Evolutionary conservation across 1,140 invertebrate species (phyloP), one percentile per base, ranked within the genome.

Genomic region (Drosophila ohnishii): DNA sequence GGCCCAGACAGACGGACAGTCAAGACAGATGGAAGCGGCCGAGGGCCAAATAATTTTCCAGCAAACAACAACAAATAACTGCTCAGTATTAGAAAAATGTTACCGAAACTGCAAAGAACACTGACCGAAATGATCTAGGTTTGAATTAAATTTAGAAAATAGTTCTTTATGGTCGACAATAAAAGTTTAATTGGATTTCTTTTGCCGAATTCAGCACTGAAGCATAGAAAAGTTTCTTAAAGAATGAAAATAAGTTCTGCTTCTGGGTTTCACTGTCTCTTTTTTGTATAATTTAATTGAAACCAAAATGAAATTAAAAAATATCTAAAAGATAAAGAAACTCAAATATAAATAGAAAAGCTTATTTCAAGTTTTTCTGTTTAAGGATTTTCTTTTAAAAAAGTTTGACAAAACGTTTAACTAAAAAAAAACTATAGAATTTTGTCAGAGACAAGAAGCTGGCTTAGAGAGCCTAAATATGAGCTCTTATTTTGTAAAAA

Each of bases 51-150:
- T 66, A 53, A 70, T 87, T 87, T 83, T 69, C 58, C 63, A 37
- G 57, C 73, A 74, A 75, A 66, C 50, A 34, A 32, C 73, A 75
- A 63, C 78, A 55, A 53, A 53, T 22, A 53, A 35, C 11, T 37
- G 34, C 34, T 53, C 8, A 14, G 51, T 85, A 86, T 86, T 83
- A 79, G 79, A 86, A 85, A 83, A 86, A 79, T 87, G 71, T 77
- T 66, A 75, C 22, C 51, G 37, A 57, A 58, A 71, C 51, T 5
- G 34, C 16, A 28, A 34, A n/a, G 25, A 56, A 34, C 65, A 71
- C 65, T 71, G 67, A 13, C 19, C 39, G 35, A 70, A 71, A 70
- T 35, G 2, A 14, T 13, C 2, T 28, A 10, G 9, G 13, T 0
- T 35, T 44, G 5, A 34, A 40, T 63, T 37, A 16, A 63, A 35